A percentile compares a stretch with the other conserved stretches of the same genome.
Conservation (phyloP, 2,113 vertebrate genomes). For the Columba janthina region DNA sequence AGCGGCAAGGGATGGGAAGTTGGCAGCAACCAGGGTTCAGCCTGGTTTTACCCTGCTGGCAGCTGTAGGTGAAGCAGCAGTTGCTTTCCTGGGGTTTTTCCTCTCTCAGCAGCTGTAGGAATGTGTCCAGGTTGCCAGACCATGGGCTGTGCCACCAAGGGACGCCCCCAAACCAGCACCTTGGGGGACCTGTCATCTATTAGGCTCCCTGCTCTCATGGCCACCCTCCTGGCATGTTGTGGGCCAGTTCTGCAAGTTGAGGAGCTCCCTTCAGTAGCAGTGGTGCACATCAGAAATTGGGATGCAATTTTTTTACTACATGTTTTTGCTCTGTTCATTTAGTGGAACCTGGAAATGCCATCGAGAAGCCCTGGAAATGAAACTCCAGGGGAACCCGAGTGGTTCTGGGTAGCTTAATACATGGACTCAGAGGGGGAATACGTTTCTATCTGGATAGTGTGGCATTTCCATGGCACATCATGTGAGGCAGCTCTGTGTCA, state of each 20-base stretch:
- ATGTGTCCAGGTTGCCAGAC: neutral
- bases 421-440: neutral
- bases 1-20: neutral
- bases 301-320: rapidly evolving
- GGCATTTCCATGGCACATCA: rapidly evolving
- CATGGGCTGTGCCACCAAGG: neutral
- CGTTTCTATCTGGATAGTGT: neutral
- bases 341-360: neutral
- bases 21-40: neutral
- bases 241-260: neutral
- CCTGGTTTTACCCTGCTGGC: neutral
- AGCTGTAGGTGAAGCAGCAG: slow-evolving; percentile 50
- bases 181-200: neutral
- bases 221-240: neutral
- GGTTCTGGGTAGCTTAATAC: neutral
- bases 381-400: neutral
- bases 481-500: neutral
- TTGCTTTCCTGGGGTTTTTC: slow-evolving; percentile 16
- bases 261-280: neutral
- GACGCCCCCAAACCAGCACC: neutral
- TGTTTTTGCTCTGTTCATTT: neutral
- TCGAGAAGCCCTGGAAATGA: neutral
- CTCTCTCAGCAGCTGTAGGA: slow-evolving; percentile 7
- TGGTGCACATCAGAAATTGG: neutral
- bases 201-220: neutral